A percentile compares a stretch with the other conserved stretches of the same genome.
These are phyloP conservation scores for Corythucha ciliata DNA, from an alignment of 2,888 invertebrate genomes.

Conservation along the genomic window DNA sequence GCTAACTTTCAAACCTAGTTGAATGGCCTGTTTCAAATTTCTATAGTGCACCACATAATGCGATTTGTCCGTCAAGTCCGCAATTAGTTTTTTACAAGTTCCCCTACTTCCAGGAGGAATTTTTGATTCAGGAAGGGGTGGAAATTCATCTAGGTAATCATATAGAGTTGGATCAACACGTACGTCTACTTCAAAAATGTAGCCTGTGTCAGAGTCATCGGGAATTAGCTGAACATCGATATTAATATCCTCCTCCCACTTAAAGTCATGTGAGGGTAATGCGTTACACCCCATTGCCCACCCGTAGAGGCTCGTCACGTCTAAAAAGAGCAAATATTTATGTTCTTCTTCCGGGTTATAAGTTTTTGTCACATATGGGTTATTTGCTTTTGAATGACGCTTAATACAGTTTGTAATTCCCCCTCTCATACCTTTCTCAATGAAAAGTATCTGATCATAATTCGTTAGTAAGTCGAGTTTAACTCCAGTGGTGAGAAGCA, in stretches of 20 bases:
- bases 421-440: constrained; percentile 35
- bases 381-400: constrained; percentile 37
- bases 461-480: constrained; percentile 37
- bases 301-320: constrained; percentile 40
- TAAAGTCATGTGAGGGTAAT: constrained; percentile 37
- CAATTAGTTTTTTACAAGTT: constrained; percentile 22
- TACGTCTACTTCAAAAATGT: constrained; percentile 25
- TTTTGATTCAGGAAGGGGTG: constrained; percentile 15
- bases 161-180: constrained; percentile 22
- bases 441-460: constrained; percentile 33
- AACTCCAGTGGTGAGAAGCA: constrained; percentile 38
- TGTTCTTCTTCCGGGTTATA: constrained; percentile 31
- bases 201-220: constrained; percentile 20
- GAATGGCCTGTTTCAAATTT: neutral
- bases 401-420: constrained; percentile 34
- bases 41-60: constrained; percentile 1
- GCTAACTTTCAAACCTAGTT: constrained; percentile 30
- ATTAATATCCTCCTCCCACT: constrained; percentile 33
- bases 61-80: neutral
- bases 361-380: constrained; percentile 34
- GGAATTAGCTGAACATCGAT: constrained; percentile 1
- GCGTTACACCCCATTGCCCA: constrained; percentile 38
- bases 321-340: constrained; percentile 38
- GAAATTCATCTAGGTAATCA: constrained; percentile 18
- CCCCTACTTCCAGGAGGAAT: constrained; percentile 2